Evolutionary conservation across 1,140 invertebrate genomes (phyloP).

Genomic region (Myzus persicae): DNA sequence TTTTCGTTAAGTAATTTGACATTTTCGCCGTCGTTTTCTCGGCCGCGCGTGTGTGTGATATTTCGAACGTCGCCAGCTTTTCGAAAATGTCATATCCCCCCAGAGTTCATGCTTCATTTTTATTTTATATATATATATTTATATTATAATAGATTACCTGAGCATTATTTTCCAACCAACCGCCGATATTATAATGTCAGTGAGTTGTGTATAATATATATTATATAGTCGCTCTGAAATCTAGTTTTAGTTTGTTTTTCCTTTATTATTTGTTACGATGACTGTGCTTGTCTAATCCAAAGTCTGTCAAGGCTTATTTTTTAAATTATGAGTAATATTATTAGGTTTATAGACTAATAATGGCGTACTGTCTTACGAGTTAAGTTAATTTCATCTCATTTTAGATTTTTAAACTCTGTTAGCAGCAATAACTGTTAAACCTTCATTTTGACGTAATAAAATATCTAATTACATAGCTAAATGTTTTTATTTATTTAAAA

Average conservation of each 20-base stretch:
- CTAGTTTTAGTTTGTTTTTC: not conserved
- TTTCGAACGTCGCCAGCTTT: not conserved
- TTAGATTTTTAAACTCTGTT: not conserved
- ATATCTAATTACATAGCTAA: not conserved
- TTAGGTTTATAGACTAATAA: not conserved
- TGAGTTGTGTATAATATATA: not conserved
- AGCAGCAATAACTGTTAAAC: not conserved
- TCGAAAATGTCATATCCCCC: not conserved
- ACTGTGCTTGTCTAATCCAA: not conserved
- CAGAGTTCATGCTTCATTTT: not conserved
- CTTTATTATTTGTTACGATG: not conserved
- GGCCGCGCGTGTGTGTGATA: not conserved
- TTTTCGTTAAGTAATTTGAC: conserved; percentile 19
- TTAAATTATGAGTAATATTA: not conserved
- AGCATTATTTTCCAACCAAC: not conserved
- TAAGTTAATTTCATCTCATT: no score
- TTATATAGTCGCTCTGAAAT: not conserved
- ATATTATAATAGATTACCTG: not conserved
- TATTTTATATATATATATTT: not conserved
- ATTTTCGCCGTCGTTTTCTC: not conserved
- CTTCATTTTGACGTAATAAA: not conserved
- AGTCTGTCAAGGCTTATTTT: not conserved
- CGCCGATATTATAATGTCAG: not conserved
- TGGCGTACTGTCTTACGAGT: not conserved
- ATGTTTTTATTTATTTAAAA: not conserved